Evolutionary conservation across 2,113 vertebrate genomes (phyloP).

Genomic region (Anser brachyrhynchus): DNA sequence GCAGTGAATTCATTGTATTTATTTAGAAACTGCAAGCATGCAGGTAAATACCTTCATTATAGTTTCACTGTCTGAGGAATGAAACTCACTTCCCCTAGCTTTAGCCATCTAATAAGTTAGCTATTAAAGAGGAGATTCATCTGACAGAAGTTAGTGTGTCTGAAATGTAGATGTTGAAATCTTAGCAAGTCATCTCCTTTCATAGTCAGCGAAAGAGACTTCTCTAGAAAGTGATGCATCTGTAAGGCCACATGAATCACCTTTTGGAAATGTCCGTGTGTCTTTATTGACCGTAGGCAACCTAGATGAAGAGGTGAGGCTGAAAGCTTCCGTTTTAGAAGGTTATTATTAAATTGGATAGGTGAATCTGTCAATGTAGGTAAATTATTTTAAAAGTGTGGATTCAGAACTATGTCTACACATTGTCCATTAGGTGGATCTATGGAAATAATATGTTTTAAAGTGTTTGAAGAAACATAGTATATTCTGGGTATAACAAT

Average conservation of each 20-base stretch:
- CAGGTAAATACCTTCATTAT: not conserved
- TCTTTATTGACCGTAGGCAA: not conserved
- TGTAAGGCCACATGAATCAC: not conserved
- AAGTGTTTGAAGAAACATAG: not conserved
- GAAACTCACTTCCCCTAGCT: not conserved
- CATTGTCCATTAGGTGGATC: not conserved
- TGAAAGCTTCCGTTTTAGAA: constrained; percentile 12
- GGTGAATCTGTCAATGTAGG: not conserved
- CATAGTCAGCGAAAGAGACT: constrained; percentile 25
- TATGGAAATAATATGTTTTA: not conserved
- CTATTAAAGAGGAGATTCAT: not conserved
- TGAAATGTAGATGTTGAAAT: not conserved
- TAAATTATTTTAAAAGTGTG: not conserved
- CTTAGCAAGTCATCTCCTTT: constrained; percentile 12
- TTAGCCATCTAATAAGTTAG: not conserved
- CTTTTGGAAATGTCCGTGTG: not conserved
- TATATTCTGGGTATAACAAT: not conserved
- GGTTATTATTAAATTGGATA: not conserved
- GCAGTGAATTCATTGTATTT: not conserved
- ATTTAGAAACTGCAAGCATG: not conserved
- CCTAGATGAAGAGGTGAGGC: not conserved
- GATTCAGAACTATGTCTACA: not conserved
- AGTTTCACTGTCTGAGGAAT: not conserved
- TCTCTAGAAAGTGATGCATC: constrained; percentile 3
- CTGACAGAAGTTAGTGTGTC: not conserved